A percentile compares a stretch with the other conserved stretches of the same genome.
Evolutionary conservation across 1,140 invertebrate genomes (phyloP).

Genomic region (Campoletis sonorensis): DNA sequence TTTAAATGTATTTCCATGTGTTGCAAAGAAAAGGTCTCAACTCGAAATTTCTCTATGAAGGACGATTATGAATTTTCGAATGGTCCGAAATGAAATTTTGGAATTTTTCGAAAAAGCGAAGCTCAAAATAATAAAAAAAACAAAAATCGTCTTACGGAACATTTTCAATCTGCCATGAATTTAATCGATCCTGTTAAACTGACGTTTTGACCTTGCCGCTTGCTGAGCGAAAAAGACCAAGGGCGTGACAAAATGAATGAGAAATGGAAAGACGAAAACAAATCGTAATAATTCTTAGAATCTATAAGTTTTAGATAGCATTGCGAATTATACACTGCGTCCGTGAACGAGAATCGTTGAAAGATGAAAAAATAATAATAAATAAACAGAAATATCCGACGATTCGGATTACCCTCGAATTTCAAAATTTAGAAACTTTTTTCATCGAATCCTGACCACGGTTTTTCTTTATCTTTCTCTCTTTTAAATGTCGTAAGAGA

Average conservation of each 20-base stretch:
- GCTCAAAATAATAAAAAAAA: background rate
- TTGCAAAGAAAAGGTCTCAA: no score
- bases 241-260: background rate
- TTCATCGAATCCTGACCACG: no score
- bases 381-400: background rate
- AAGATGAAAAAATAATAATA: background rate
- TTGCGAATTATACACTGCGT: background rate
- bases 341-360: background rate
- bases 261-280: background rate
- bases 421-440: no score
- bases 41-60: no score
- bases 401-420: background rate
- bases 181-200: background rate
- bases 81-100: no score
- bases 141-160: no score
- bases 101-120: no score
- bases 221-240: background rate
- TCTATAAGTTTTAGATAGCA: constrained; percentile 5
- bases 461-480: no score
- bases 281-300: background rate
- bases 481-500: no score
- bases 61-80: no score
- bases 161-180: no score
- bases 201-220: background rate
- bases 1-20: no score